phyloP scores from a whole-genome alignment of 2,888 invertebrate species.

The Caenorhabditis angaria region DNA sequence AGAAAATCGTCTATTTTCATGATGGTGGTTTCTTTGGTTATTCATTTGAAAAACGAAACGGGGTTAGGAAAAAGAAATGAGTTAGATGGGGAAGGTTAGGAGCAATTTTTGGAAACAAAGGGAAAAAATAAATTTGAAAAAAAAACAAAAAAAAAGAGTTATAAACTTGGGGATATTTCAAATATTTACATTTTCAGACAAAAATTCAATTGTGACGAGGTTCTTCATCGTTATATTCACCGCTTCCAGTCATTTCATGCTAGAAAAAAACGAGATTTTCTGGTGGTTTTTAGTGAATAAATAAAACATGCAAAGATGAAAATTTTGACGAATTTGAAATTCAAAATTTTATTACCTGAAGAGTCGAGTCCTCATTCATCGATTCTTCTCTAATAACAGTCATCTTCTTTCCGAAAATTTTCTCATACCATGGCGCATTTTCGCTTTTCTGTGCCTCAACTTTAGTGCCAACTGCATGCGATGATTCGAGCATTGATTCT shows the following conservation, averaged over 20 bases:
- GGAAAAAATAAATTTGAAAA: background rate
- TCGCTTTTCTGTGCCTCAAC: background rate
- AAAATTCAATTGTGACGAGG: background rate
- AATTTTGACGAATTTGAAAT: background rate
- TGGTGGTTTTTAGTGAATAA: background rate
- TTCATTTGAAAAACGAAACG: background rate
- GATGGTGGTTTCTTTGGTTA: background rate
- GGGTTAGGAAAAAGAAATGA: too few species aligned
- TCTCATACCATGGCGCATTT: conserved; percentile 32
- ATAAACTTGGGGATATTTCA: background rate
- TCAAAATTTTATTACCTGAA: conserved; percentile 7
- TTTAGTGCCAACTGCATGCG: conserved; percentile 12
- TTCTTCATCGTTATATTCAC: conserved; percentile 2
- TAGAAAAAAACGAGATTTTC: conserved; percentile 6
- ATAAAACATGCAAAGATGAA: too few species aligned
- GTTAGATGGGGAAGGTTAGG: background rate
- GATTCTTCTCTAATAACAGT: conserved; percentile 40
- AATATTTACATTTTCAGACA: conserved; percentile 1
- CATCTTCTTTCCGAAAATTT: conserved; percentile 44
- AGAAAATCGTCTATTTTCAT: background rate
- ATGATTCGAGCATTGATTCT: conserved; percentile 25
- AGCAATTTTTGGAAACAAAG: background rate
- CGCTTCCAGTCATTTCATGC: conserved; percentile 9
- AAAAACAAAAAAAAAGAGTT: background rate
- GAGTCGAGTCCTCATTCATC: conserved; percentile 15